A percentile compares a stretch with the other conserved stretches of the same genome.
Evolutionary conservation across 2,888 invertebrate species (phyloP).

Genomic region (Acanthosepion esculentum): DNA sequence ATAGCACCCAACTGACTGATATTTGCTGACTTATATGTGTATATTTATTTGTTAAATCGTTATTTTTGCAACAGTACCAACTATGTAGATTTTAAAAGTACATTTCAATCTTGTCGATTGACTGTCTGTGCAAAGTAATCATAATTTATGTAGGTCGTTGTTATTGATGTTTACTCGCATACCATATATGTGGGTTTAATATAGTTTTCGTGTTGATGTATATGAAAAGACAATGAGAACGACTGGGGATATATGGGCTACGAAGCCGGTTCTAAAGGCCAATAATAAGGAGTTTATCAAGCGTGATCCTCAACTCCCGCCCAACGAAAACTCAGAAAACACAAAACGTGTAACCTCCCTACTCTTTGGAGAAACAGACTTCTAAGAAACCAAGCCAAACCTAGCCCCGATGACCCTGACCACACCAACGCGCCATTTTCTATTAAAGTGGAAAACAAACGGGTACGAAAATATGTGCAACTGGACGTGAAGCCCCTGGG

Average conservation of each 20-base stretch:
- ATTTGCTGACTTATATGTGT: too few relatives aligned
- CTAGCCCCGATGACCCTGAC: neutral
- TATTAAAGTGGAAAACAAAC: neutral
- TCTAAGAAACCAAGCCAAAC: neutral
- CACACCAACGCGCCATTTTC: neutral
- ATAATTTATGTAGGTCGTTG: neutral
- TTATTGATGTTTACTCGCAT: neutral
- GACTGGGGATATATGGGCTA: neutral
- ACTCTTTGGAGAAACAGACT: neutral
- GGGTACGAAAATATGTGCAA: neutral
- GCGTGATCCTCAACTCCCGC: neutral
- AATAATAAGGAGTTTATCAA: neutral
- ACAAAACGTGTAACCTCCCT: neutral
- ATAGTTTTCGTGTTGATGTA: neutral
- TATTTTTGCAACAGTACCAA: too few relatives aligned
- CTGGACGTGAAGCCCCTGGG: neutral
- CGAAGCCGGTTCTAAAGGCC: fast-evolving
- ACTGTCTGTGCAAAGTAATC: neutral
- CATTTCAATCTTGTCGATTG: neutral
- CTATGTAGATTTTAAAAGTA: neutral
- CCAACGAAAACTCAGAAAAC: neutral
- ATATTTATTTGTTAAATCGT: too few relatives aligned
- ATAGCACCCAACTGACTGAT: too few relatives aligned
- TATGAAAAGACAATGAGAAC: neutral
- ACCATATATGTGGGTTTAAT: neutral